Evolutionary conservation across 2,888 invertebrate species (phyloP).

Genomic region (Pristionchus fissidentatus): DNA sequence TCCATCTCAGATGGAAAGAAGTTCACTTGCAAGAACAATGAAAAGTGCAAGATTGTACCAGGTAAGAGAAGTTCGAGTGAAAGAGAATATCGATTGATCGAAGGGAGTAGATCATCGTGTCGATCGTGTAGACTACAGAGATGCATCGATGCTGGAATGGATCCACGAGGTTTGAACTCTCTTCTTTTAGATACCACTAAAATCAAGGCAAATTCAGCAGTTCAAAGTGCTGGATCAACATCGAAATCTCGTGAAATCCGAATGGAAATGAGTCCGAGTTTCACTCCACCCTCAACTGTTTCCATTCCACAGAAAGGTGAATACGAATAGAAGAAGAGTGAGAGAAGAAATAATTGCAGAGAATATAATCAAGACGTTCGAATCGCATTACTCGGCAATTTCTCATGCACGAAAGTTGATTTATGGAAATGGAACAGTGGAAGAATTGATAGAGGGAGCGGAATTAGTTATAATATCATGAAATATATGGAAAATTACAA

Average conservation of each 20-base stretch:
- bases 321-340: too few relatives aligned
- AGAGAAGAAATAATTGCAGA: not conserved
- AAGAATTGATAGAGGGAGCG: not conserved
- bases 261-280: not conserved
- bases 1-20: slow-evolving; percentile 18
- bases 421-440: slow-evolving; percentile 1
- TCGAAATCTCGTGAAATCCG: not conserved
- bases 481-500: not conserved
- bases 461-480: not conserved
- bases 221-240: slow-evolving; percentile 4
- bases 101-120: slow-evolving; percentile 23
- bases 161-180: not conserved
- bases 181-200: not conserved
- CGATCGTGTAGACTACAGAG: slow-evolving; percentile 16
- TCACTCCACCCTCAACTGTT: not conserved
- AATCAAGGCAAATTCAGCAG: not conserved
- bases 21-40: not conserved
- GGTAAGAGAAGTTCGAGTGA: not conserved
- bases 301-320: too few relatives aligned
- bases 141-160: slow-evolving; percentile 30
- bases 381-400: not conserved
- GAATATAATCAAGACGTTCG: not conserved
- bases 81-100: not conserved
- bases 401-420: not conserved
- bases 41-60: not conserved